Evolutionary conservation across 2,113 vertebrate genomes (phyloP).

Genomic region (rabbit (Oryctolagus cuniculus)): mOryCun1.1 NC_091438.1:79067501-79068000

Average conservation of each 20-base stretch:
- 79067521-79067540: constrained; percentile 12
- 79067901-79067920: constrained; percentile 32
- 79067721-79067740: constrained; percentile 26
- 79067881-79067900: constrained; percentile 49
- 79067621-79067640: neutral
- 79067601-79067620: neutral
- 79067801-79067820: neutral
- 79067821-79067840: neutral
- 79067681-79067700: neutral
- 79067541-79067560: constrained; percentile 32
- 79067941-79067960: constrained; percentile 36
- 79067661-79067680: constrained; percentile 48
- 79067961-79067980: neutral
- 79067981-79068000: neutral
- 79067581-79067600: neutral
- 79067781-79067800: neutral
- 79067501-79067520: constrained; percentile 31
- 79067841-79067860: constrained; percentile 4
- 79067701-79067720: constrained; percentile 28
- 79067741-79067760: neutral
- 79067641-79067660: constrained; percentile 42
- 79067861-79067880: neutral
- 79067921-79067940: constrained; percentile 55
- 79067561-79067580: neutral
- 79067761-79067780: neutral